Base-by-base conservation (phyloP, 1,140 invertebrate genomes). In the Mesaphorura yosii region DNA sequence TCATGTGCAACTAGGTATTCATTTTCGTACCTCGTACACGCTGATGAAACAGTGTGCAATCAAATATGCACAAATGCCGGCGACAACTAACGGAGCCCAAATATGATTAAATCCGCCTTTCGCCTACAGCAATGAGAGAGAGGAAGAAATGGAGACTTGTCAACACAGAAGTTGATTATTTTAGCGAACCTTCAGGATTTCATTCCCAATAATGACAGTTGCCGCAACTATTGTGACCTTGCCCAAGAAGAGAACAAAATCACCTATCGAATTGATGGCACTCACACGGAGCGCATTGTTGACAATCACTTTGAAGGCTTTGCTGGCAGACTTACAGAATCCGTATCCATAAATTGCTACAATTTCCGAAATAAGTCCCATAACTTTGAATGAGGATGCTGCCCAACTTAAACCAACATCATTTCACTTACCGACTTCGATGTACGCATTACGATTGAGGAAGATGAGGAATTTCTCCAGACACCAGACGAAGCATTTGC, bases 201-300 rank as follows among this genome's bases (percentile, higher is more conserved):
- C 72, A 29, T 79, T 70, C 2, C 79, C 80, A 34, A 77, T 66
- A 2, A 81, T 66, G 7, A 78, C 75, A 2, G 82, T 79, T 3
- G 75, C 70, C 37, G 76, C 69, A 15, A 83, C 80, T 10, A 87
- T 78, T 15, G 79, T 69, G 15, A 80, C 70, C 75, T 88, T 88
- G 2, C 76, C 79, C 22, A 88, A 20, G 48, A 87, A 81, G 2
- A 88, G 68, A 7, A 87, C 77, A 65, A 86, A 86, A 65, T 84
- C 81, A 5, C 84, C 84, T 17, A 87, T 78, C 31, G 80, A 82
- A 68, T 87, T 86, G 47, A 87, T 83, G 4, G 82, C 81, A 20
- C 76, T 73, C 1, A 86, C 78, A 57, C 81, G 67, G n/a, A 86
- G 64, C 37, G 78, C 76, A 67, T 88, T 87, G 22, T 64, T 71